These are phyloP conservation scores for Diadegma fenestrale DNA, from an alignment of 2,888 invertebrate species.

Conservation along the genomic window DNA sequence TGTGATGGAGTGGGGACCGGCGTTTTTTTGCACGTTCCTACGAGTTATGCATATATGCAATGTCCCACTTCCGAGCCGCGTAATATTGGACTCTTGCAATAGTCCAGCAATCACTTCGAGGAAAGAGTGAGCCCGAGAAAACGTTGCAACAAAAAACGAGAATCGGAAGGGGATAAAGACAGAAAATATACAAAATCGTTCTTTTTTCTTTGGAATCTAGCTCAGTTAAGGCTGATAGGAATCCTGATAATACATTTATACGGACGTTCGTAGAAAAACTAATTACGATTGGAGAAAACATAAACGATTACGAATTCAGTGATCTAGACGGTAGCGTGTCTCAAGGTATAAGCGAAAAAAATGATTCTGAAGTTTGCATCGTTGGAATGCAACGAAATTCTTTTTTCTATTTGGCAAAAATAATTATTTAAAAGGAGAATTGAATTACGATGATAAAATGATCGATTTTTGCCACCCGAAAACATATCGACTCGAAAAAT, in stretches of 20 bases:
- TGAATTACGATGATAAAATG: too few relatives aligned
- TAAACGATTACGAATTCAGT: too few relatives aligned
- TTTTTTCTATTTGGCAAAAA: too few relatives aligned
- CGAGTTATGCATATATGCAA: conserved; percentile 31
- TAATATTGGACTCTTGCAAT: conserved; percentile 36
- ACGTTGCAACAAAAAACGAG: conserved; percentile 9
- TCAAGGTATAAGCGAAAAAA: not conserved
- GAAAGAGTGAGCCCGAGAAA: conserved; percentile 37
- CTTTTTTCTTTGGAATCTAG: conserved; percentile 12
- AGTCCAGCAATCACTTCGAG: conserved; percentile 24
- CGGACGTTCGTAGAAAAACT: conserved; percentile 2
- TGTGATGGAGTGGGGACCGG: not conserved
- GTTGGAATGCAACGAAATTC: too few relatives aligned
- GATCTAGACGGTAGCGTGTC: not conserved
- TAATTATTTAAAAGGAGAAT: too few relatives aligned
- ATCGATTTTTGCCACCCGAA: too few relatives aligned
- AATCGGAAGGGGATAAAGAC: too few relatives aligned
- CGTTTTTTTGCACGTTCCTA: conserved; percentile 18
- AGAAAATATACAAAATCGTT: not conserved
- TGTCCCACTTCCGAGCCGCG: conserved; percentile 52
- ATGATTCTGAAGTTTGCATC: too few relatives aligned
- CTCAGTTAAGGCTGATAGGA: not conserved
- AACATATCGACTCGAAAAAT: too few relatives aligned
- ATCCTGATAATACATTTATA: conserved; percentile 1
- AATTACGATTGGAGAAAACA: conserved; percentile 1